These are phyloP conservation scores for Tapirus terrestris DNA, from an alignment of 2,113 vertebrate species.

Conservation along the genomic window DNA sequence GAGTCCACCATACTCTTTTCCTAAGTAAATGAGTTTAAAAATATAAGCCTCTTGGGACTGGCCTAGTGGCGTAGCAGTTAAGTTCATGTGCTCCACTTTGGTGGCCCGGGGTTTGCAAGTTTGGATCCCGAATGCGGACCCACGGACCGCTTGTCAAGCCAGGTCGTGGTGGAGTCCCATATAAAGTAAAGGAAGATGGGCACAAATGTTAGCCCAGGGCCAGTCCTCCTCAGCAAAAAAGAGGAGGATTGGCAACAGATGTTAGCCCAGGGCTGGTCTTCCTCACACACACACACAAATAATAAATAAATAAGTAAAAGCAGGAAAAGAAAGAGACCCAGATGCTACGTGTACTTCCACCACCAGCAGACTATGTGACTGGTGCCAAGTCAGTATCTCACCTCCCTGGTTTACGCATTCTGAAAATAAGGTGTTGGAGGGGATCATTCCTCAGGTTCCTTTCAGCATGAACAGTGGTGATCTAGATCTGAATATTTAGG, in stretches of 20 bases:
- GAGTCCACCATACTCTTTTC: neutral
- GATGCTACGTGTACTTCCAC: neutral
- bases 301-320: neutral
- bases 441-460: neutral
- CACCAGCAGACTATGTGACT: no score
- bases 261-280: no score
- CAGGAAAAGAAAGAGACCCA: neutral
- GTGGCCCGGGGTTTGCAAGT: no score
- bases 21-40: neutral
- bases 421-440: neutral
- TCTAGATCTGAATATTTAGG: neutral
- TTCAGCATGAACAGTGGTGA: neutral
- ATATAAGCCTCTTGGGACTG: neutral
- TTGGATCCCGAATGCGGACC: neutral
- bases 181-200: no score
- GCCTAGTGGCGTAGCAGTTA: no score
- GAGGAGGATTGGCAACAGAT: no score
- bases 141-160: no score
- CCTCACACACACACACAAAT: no score
- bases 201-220: no score
- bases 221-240: no score
- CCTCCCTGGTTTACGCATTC: neutral
- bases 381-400: neutral
- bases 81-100: no score
- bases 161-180: no score